phyloP scores from a whole-genome alignment of 1,140 invertebrate species.

The Cyphomyrmex costatus region DNA sequence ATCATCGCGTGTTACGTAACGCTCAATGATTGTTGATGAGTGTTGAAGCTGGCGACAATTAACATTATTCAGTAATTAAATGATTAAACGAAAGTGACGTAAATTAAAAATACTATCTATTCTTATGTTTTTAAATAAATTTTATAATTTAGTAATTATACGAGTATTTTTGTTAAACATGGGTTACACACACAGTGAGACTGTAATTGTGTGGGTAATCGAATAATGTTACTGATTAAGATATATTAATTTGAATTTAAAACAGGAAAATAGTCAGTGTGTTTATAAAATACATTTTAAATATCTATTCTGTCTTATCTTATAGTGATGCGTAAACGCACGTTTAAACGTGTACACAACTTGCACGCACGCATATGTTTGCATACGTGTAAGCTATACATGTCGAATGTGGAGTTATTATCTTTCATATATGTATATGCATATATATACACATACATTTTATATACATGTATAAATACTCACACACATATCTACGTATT shows the following conservation, averaged over 20 bases:
- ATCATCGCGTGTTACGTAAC: conserved; percentile 63
- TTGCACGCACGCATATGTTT: not conserved
- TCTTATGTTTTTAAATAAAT: not conserved
- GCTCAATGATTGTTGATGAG: not conserved
- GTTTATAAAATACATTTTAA: not conserved
- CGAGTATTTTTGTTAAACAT: not conserved
- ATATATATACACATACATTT: too few relatives aligned
- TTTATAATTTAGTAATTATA: not conserved
- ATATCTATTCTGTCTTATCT: not conserved
- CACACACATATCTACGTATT: not conserved
- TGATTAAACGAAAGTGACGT: not conserved
- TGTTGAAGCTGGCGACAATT: not conserved
- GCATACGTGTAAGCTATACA: not conserved
- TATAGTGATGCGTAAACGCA: not conserved
- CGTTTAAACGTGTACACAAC: too few relatives aligned
- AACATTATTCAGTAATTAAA: not conserved
- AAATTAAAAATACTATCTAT: not conserved
- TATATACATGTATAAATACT: too few relatives aligned
- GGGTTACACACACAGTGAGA: not conserved
- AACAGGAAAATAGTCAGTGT: not conserved
- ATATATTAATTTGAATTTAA: not conserved
- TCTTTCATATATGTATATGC: too few relatives aligned
- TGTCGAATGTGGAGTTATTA: not conserved
- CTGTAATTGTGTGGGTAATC: not conserved
- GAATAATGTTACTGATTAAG: not conserved